A percentile compares a stretch with the other conserved stretches of the same genome.
Evolutionary conservation across 2,888 invertebrate genomes (phyloP).

Genomic region (Ceratothoa steindachneri): DNA sequence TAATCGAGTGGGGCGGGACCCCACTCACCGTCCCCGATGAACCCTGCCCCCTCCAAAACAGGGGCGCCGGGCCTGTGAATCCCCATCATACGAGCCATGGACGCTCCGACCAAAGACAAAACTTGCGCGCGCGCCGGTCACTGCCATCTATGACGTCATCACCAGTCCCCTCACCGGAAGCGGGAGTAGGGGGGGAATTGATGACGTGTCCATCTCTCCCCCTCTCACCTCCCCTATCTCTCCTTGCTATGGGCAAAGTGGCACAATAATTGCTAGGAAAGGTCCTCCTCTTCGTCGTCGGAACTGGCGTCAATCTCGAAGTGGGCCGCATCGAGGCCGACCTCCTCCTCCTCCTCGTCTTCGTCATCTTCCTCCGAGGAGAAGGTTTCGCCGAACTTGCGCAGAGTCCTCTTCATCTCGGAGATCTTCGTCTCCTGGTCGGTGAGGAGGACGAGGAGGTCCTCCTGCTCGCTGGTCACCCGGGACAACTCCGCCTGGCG

Average conservation of each 20-base stretch:
- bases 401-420: slow-evolving; percentile 59
- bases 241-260: background rate
- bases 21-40: no score
- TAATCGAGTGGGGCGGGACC: no score
- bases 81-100: no score
- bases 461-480: slow-evolving; percentile 85
- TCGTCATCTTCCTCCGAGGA: slow-evolving; percentile 32
- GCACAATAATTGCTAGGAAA: slow-evolving; percentile 1
- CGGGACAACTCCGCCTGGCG: slow-evolving; percentile 53
- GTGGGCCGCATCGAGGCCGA: background rate
- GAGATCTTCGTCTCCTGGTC: slow-evolving; percentile 77
- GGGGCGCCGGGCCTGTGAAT: no score
- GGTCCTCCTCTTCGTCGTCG: background rate
- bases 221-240: background rate
- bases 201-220: no score
- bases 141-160: no score
- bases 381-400: slow-evolving; percentile 54
- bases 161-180: no score
- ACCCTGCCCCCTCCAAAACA: no score
- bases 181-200: no score
- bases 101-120: no score
- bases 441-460: slow-evolving; percentile 78
- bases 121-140: no score
- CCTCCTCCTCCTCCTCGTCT: slow-evolving; percentile 11
- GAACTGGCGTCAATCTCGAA: background rate